Percentiles rank a stretch among this genome's conserved stretches.
phyloP scores from a whole-genome alignment of 2,888 invertebrate genomes.

The Eupithecia subfuscata region DNA sequence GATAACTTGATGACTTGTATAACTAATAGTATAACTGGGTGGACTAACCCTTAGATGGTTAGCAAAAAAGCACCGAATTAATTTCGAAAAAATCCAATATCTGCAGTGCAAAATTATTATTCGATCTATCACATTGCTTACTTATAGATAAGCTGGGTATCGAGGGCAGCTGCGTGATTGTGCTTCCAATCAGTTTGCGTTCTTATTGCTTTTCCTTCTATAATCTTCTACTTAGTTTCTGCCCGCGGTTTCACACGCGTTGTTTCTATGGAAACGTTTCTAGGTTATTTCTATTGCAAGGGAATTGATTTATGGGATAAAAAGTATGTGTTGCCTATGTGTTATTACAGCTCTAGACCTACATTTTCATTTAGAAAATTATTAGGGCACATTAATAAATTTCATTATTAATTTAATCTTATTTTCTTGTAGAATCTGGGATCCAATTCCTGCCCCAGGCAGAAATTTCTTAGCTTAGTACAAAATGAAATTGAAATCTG shows the following conservation, averaged over 20 bases:
- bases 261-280: no score
- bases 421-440: neutral
- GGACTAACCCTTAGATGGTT: no score
- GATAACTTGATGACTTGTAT: no score
- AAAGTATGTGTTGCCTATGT: no score
- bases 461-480: neutral
- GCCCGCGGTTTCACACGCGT: no score
- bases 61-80: neutral
- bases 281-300: no score
- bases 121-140: constrained; percentile 41
- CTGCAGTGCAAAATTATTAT: constrained; percentile 33
- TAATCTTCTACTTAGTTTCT: neutral
- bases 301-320: no score
- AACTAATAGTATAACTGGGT: no score
- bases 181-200: constrained; percentile 42
- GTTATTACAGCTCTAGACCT: no score
- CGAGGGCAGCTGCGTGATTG: constrained; percentile 41
- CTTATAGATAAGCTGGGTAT: constrained; percentile 40
- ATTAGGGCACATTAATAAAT: neutral
- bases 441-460: neutral
- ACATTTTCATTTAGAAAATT: neutral
- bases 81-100: constrained; percentile 17
- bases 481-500: neutral
- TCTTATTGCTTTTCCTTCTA: constrained; percentile 30
- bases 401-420: neutral